phyloP scores from a whole-genome alignment of 1,140 invertebrate genomes.

The Drosophila triauraria region DNA sequence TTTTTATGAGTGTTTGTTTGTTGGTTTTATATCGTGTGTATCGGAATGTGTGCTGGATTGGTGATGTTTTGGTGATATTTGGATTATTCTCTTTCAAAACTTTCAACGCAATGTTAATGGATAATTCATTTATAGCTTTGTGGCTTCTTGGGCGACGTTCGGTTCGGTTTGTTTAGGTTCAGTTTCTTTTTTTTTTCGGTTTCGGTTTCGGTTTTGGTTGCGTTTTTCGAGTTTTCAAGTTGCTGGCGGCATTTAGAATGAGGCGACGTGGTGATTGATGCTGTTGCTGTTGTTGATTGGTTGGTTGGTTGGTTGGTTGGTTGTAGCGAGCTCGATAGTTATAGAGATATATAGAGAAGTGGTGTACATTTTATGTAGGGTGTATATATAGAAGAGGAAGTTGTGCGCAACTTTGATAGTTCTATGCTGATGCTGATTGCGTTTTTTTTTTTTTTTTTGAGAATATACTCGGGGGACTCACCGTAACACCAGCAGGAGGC shows the following conservation, averaged over 20 bases:
- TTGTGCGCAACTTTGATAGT: constrained; percentile 73
- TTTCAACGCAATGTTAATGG: constrained; percentile 62
- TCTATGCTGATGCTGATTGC: constrained; percentile 73
- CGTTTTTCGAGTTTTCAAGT: constrained; percentile 18
- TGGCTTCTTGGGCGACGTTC: constrained; percentile 47
- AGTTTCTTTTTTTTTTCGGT: constrained; percentile 20
- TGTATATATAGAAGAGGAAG: constrained; percentile 58
- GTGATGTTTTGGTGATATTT: constrained; percentile 55
- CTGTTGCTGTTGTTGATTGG: constrained; percentile 61
- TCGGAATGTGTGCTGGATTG: constrained; percentile 38
- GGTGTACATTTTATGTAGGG: constrained; percentile 58
- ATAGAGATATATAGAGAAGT: constrained; percentile 50
- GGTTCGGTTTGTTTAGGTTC: constrained; percentile 26
- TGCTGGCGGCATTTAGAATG: constrained; percentile 59
- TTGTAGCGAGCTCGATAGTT: constrained; percentile 72
- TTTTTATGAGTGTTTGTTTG: constrained; percentile 47
- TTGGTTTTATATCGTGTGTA: constrained; percentile 31
- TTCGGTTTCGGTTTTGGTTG: constrained; percentile 6
- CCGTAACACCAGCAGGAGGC: constrained; percentile 85
- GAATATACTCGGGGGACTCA: constrained; percentile 70
- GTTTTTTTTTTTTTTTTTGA: constrained; percentile 42
- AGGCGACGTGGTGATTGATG: constrained; percentile 73
- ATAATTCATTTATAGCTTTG: constrained; percentile 55
- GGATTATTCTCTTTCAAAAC: constrained; percentile 43
- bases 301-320: constrained; percentile 67